Percentiles rank a stretch among this genome's conserved stretches.
Conservation (phyloP, 2,797 vertebrate genomes). For the Notolabrus celidotus region DNA sequence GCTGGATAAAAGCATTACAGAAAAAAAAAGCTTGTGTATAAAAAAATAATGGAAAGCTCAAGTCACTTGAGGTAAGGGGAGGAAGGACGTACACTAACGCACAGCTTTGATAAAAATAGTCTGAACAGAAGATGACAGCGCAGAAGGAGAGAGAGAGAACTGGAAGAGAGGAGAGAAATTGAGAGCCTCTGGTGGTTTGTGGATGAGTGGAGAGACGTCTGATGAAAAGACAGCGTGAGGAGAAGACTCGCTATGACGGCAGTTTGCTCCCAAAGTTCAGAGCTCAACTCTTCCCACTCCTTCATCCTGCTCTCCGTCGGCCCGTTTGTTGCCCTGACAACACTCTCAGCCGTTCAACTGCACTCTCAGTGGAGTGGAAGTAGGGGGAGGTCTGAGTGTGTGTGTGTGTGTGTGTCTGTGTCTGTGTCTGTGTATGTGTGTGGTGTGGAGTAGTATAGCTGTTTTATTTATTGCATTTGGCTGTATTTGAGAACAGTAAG, state of each 20-base stretch:
- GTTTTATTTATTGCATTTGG: slow-evolving; percentile 30
- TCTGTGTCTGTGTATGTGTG: slow-evolving; percentile 11
- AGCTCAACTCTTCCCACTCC: slow-evolving; percentile 68
- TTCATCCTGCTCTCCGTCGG: slow-evolving; percentile 63
- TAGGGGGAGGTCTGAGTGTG: slow-evolving; percentile 39
- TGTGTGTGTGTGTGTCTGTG: slow-evolving; percentile 6
- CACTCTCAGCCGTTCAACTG: slow-evolving; percentile 59
- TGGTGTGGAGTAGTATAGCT: slow-evolving; percentile 5
- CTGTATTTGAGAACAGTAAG: slow-evolving; percentile 7
- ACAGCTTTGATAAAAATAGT: slow-evolving; percentile 26
- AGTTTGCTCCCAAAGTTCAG: slow-evolving; percentile 73
- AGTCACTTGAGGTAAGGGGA: slow-evolving; percentile 5
- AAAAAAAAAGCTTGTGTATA: background rate
- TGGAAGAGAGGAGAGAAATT: slow-evolving; percentile 27
- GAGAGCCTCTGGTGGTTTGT: slow-evolving; percentile 57
- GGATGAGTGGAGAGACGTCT: slow-evolving; percentile 62
- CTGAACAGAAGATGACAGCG: slow-evolving; percentile 28
- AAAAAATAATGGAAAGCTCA: slow-evolving; percentile 18
- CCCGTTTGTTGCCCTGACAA: slow-evolving; percentile 80
- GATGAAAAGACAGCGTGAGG: slow-evolving; percentile 63
- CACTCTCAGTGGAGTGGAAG: slow-evolving; percentile 51
- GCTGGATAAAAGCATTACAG: slow-evolving; percentile 1
- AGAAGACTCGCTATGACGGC: slow-evolving; percentile 30
- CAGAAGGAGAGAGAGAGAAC: slow-evolving; percentile 32
- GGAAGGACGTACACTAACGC: slow-evolving; percentile 22